Evolutionary conservation across 1,140 invertebrate genomes (phyloP), one percentile per base, ranked within the genome.

Genomic region (Arctopsyche grandis): DNA sequence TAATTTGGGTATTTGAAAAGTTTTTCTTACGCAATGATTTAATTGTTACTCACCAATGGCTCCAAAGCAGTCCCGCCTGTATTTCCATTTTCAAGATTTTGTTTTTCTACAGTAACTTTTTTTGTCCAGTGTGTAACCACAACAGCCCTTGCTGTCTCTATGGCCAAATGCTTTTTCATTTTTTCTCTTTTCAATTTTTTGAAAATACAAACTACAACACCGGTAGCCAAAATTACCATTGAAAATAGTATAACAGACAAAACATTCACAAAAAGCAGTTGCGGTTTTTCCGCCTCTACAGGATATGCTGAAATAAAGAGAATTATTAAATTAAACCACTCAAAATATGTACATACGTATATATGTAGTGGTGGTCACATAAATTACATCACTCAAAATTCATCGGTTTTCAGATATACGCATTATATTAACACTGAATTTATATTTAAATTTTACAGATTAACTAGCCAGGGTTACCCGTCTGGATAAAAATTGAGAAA

Each of bases 81-180:
- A 12, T 87, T 88, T 0, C 88, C 87, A 66, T 91, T 91, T 21
- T 90, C 91, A 38, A 91, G 87, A 78, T 89, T 91, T 75, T 90
- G 91, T 81, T 94, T 95, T 81, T 97, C 95, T 0, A 97, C 94
- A 21, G 96, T 95, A 0, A 97, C 92, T 87, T 97, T 97, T 83
- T 96, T 96, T 12, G 94, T 95, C 93, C 94, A 95, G 83, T 95
- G 94, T 70, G 95, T 94, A 4, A 95, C 92, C 7, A 93, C 92
- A 0, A 92, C 93, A 0, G 92, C 92, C 74, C 92, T 87, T 0
- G 93, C 92, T 0, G 93, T 93, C 84, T 95, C 94, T 75, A 95
- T 92, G 0, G 93, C 93, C 77, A 94, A 85, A 58, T 94, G 87
- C 83, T 96, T 95, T 84, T 95, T 93, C 81, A 93, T 89, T 83